Conservation (phyloP, 1,140 invertebrate genomes). For the Caenorhabditis remanei region DNA sequence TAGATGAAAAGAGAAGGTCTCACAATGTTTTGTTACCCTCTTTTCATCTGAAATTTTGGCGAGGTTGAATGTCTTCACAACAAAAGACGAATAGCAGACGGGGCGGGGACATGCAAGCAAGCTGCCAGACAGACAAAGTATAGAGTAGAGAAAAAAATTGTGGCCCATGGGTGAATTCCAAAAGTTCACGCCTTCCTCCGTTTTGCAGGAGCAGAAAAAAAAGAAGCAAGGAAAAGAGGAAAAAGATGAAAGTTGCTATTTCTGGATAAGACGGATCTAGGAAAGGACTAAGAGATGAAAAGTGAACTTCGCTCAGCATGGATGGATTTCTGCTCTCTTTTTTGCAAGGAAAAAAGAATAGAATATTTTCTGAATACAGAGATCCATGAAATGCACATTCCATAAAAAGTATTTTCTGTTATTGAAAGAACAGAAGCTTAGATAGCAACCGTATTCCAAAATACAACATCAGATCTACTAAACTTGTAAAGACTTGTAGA, state of each 20-base stretch:
- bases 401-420: no score
- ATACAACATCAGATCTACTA: no score
- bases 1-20: neutral
- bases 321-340: neutral
- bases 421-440: no score
- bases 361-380: no score
- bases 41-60: neutral
- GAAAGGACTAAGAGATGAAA: neutral
- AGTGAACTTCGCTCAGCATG: neutral
- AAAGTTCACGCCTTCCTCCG: conserved; percentile 1
- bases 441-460: no score
- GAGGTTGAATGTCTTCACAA: neutral
- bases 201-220: neutral
- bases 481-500: no score
- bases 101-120: neutral
- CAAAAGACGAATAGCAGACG: neutral
- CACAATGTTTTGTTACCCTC: neutral
- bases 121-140: neutral
- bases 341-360: no score
- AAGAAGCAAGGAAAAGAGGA: neutral
- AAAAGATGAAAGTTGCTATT: neutral
- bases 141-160: neutral
- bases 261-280: neutral
- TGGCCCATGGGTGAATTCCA: conserved; percentile 9
- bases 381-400: no score